Base-by-base conservation (phyloP, 1,140 invertebrate genomes). In the Hermetia illucens region DNA sequence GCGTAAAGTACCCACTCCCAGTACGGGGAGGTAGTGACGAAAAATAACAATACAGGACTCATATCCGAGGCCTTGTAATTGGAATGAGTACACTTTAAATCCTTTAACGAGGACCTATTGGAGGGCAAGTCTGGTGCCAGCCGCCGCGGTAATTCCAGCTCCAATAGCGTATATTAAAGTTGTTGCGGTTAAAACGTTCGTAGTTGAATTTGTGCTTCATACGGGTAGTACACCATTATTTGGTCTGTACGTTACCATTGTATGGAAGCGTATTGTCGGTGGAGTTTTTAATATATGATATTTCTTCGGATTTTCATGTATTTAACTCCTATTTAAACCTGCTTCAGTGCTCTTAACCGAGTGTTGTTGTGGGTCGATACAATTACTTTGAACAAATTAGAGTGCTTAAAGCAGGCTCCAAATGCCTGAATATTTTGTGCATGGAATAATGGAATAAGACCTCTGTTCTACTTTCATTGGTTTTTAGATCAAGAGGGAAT, bases 121-220 rank as follows among this genome's bases (percentile, higher is more conserved):
- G 78, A 84, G 81, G 81, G 81, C 79, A 87, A 87, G 81, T 86
- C 80, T 82, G 77, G 77, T 82, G 77, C 78, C 78, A 82, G 80
- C 79, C 79, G 76, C 77, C 72, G 81, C 81, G 80, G 81, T 83
- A 84, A 86, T 79, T 83, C 79, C 79, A 82, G 78, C 81, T 83
- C n/a, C n/a, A n/a, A n/a, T n/a, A n/a, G n/a, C n/a, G n/a, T n/a
- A 84, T 82, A 82, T 76, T 79, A 77, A 79, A 74, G 72, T 78
- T 78, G 75, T 75, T 80, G 77, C 72, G n/a, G n/a, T n/a, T n/a
- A n/a, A n/a, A n/a, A 68, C 64, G 62, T 61, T 67, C 64, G 62
- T 65, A 65, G 63, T 64, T 64, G 62, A 61, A 62, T 53, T 68
- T 20, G 24, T 24, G 2, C 6, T 31, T 4, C 21, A 31, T 5